Evolutionary conservation across 92 coral and sea anemone genomes (phyloP), one percentile per base, ranked within the genome.

Genomic region (Montipora capitata): DNA sequence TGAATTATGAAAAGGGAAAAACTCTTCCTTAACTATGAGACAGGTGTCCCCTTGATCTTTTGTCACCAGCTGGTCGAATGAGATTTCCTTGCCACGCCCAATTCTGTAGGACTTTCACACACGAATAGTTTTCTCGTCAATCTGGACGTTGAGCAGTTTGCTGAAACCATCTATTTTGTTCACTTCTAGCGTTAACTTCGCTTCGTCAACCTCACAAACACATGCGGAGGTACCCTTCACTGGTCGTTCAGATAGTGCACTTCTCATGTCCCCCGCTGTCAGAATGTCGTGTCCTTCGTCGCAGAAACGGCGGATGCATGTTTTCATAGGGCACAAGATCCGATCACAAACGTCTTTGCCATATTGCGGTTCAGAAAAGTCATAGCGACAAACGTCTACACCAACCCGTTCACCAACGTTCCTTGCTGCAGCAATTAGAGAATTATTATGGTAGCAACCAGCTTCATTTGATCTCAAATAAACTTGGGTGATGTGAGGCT

Each of bases 261-360:
- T 71, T 61, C 59, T 72, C 91, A 80, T 80, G 38, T 85, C 88
- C 41, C 40, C 62, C 40, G 88, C 89, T 44, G 81, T 76, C 18
- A 13, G 7, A 54, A 82, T 79, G 75, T 77, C 79, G 70, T 71
- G 92, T 3, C 91, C 94, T 72, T 91, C 84, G 56, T 91, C 52
- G 72, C 90, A 90, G 52, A 64, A 86, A 11, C 71, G 8, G 10
- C 67, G 78, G 35, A 90, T 72, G 41, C 87, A 51, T 16, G 62
- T 56, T 40, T 85, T 90, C 86, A 89, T 83, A 1, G 93, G 76
- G 43, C 89, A 89, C 6, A 72, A 14, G 35, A 83, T 70, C 38
- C 54, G 18, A 17, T 83, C 88, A 39, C 88, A 57, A 12, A 67
- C 44, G 11, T 67, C 72, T 67, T 67, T 67, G 27, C 72, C 72